Base-by-base conservation (phyloP, 2,113 vertebrate genomes). In the Raja brachyura region DNA sequence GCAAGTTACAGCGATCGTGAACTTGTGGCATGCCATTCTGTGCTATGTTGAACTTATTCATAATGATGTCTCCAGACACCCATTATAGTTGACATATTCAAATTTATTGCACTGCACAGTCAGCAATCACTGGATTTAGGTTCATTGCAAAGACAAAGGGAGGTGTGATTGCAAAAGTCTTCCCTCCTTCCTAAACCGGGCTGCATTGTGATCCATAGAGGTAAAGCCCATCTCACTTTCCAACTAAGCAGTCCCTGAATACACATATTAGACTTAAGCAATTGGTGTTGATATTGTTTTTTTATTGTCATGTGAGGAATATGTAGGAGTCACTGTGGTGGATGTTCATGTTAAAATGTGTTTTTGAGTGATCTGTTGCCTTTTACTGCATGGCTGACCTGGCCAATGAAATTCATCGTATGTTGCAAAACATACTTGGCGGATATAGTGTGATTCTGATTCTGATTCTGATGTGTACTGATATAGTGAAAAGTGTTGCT, bases 1-100 rank as follows among this genome's bases (percentile, higher is more conserved):
- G 28, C 25, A 63, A 63, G 83, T 31, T 63, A 14, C 61, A 28
- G n/a, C 4, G 10, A 86, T 88, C 31, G 56, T 31, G 59, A 88
- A 88, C 59, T 88, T 11, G 31, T 63, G 83, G 5, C 83, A 63
- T 28, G 83, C 59, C 31, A 86, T 14, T 86, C 83, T 22, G 5
- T 31, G n/a, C 4, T 63, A 16, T 31, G 61, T 59, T 88, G 83
- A 59, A 66, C 56, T 61, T 18, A 61, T 63, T 88, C 59, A 31
- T 31, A 88, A 88, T 63, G 28, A 66, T 31, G 83, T 33, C 83
- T 88, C 83, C 5, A 63, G 83, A 16, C 11, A 88, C 83, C n/a
- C n/a, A 88, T 63, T 88, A 88, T 31, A 88, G n/a, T 14, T 88
- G 83, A 66, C 83, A 88, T 88, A 88, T 88, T 88, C 59, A 88